These are phyloP conservation scores for Falco concolor DNA, from an alignment of 2,797 vertebrate species.

Conservation along the genomic window DNA sequence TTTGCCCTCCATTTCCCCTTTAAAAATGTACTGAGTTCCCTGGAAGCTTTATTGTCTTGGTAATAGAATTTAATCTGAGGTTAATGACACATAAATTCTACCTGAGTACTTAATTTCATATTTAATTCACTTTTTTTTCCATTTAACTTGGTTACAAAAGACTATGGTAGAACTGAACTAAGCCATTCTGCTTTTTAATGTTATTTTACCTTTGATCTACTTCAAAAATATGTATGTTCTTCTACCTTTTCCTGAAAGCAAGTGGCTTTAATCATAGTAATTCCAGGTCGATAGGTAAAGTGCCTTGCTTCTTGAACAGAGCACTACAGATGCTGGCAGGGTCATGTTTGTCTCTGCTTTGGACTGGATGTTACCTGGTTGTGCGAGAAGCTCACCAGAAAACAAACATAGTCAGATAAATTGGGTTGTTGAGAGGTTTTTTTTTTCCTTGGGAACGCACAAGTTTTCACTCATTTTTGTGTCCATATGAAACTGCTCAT, in stretches of 20 bases:
- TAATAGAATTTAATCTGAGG: conserved; percentile 61
- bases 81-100: conserved; percentile 63
- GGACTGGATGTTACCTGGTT: background rate
- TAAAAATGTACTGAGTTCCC: conserved; percentile 16
- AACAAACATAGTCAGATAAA: background rate
- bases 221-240: background rate
- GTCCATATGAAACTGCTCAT: background rate
- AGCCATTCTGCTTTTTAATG: background rate
- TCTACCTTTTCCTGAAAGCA: background rate
- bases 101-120: conserved; percentile 50
- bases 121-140: conserved; percentile 13
- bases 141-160: background rate
- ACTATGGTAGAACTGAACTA: background rate
- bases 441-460: background rate
- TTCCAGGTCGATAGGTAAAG: background rate
- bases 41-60: conserved; percentile 49
- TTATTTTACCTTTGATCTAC: conserved; percentile 9
- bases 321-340: background rate
- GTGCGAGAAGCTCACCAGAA: background rate
- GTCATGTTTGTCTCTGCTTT: background rate
- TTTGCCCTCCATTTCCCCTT: conserved; percentile 55
- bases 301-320: background rate
- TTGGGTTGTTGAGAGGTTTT: background rate
- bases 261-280: background rate
- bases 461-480: background rate